phyloP scores from a whole-genome alignment of 1,140 invertebrate species.

The Drosophila nannoptera region DNA sequence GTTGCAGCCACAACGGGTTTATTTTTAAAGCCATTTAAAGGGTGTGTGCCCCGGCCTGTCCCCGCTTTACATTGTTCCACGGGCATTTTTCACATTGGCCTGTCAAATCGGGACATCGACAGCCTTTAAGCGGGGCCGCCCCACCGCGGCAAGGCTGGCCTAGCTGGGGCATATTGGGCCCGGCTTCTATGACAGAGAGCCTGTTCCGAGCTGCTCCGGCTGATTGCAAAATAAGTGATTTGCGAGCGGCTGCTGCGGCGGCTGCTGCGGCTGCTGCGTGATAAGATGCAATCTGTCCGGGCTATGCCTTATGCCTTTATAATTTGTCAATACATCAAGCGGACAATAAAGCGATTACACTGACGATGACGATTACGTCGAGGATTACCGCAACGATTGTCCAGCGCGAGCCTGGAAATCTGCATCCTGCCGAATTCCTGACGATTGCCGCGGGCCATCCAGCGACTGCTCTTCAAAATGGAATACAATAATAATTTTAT shows the following conservation, averaged over 20 bases:
- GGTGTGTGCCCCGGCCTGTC: slow-evolving; percentile 21
- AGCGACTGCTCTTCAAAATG: slow-evolving; percentile 36
- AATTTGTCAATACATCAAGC: slow-evolving; percentile 75
- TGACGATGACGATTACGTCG: slow-evolving; percentile 9
- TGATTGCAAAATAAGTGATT: slow-evolving; percentile 75
- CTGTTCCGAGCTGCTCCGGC: slow-evolving; percentile 29
- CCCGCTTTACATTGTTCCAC: slow-evolving; percentile 59
- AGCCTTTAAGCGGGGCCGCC: slow-evolving; percentile 44
- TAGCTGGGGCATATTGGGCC: too few relatives aligned
- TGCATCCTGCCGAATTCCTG: slow-evolving; percentile 33
- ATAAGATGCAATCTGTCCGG: slow-evolving; percentile 45
- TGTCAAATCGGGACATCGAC: slow-evolving; percentile 61
- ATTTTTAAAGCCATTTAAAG: slow-evolving; percentile 75
- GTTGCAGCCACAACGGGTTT: slow-evolving; percentile 35
- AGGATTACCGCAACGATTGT: slow-evolving; percentile 10
- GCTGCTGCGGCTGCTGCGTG: slow-evolving; percentile 46
- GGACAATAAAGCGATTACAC: slow-evolving; percentile 74
- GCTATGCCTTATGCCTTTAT: slow-evolving; percentile 57
- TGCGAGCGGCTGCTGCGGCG: slow-evolving; percentile 34
- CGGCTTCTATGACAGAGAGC: not conserved
- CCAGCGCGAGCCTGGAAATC: slow-evolving; percentile 12
- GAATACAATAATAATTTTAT: slow-evolving; percentile 76
- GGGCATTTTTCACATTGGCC: slow-evolving; percentile 60
- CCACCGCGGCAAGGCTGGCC: not conserved
- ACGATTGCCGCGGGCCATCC: slow-evolving; percentile 21